phyloP scores from a whole-genome alignment of 2,888 invertebrate genomes.

The Agonopterix alstromeriana region DNA sequence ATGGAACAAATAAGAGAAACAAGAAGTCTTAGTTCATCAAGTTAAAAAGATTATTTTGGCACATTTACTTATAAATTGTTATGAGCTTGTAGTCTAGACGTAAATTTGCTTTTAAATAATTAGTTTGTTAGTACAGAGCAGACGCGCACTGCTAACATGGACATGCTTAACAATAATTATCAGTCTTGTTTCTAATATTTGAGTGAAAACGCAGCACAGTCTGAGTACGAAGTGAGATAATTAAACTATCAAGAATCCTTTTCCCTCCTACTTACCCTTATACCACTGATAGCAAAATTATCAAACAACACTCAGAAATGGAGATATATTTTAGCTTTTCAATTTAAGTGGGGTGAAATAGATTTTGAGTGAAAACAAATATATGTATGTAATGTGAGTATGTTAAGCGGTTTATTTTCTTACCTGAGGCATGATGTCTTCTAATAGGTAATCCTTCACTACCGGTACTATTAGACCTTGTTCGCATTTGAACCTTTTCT shows the following conservation, averaged over 20 bases:
- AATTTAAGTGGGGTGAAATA: too few species aligned
- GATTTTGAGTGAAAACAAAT: too few species aligned
- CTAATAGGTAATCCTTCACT: constrained; percentile 75
- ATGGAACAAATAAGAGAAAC: not conserved
- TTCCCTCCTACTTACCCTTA: not conserved
- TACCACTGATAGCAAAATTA: not conserved
- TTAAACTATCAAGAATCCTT: not conserved
- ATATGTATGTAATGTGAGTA: too few species aligned
- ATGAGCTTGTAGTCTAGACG: too few species aligned
- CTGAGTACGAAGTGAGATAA: constrained; percentile 6
- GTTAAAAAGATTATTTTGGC: not conserved
- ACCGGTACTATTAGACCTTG: constrained; percentile 75
- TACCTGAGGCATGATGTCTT: constrained; percentile 77
- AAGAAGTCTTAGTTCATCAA: not conserved
- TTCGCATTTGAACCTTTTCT: constrained; percentile 75
- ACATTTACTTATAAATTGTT: too few species aligned
- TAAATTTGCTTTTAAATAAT: too few species aligned
- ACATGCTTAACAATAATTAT: not conserved
- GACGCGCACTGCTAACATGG: not conserved
- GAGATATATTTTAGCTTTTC: not conserved
- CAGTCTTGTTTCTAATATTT: not conserved
- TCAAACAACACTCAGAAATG: not conserved
- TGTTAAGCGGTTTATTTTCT: constrained; percentile 6
- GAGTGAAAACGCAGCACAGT: constrained; percentile 23
- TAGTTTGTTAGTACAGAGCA: too few species aligned